Conservation (phyloP, 2,797 vertebrate genomes). For the Allobates femoralis region DNA sequence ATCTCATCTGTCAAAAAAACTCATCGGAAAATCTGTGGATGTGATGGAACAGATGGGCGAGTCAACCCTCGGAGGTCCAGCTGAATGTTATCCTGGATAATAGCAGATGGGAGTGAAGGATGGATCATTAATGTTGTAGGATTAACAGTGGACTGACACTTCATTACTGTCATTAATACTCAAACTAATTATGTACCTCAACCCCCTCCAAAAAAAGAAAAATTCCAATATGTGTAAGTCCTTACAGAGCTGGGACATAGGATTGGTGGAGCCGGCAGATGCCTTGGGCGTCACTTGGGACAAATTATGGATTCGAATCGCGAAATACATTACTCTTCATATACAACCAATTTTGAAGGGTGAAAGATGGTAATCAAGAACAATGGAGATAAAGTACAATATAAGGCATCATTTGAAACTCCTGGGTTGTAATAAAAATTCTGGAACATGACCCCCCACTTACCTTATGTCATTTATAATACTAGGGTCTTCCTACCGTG, state of each 20-base stretch:
- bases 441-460: no score
- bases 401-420: no score
- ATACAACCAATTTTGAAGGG: no score
- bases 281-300: background rate
- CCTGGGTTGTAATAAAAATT: no score
- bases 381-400: no score
- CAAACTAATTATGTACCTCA: background rate
- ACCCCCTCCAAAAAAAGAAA: background rate
- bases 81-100: background rate
- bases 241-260: background rate
- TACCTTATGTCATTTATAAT: no score
- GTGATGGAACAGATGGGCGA: background rate
- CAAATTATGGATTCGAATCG: no score
- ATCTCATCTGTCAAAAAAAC: background rate
- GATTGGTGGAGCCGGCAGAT: background rate
- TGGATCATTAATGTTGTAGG: background rate
- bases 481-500: no score
- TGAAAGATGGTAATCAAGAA: no score
- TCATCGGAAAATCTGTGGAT: background rate
- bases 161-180: background rate
- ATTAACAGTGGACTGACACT: background rate
- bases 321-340: no score
- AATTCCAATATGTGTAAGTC: background rate
- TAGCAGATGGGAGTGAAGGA: background rate
- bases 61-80: background rate